phyloP scores from a whole-genome alignment of 1,140 invertebrate genomes.

The Listronotus oregonensis region DNA sequence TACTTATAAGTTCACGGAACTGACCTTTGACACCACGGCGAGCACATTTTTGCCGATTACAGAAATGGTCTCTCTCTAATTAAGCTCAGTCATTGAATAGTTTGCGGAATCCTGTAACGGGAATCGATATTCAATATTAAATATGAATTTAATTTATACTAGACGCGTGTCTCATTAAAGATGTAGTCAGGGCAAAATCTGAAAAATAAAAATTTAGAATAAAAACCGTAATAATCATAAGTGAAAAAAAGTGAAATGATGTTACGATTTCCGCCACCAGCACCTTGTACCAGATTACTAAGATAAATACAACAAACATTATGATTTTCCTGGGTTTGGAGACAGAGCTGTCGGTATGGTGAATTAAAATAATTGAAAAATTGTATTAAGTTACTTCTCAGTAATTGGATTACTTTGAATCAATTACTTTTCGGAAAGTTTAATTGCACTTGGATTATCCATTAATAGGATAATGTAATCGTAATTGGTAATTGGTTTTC shows the following conservation, averaged over 20 bases:
- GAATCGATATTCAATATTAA: conserved; percentile 39
- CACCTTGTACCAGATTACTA: no score
- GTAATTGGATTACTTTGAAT: no score
- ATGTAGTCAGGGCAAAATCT: conserved; percentile 12
- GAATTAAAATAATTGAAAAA: no score
- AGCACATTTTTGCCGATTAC: conserved; percentile 29
- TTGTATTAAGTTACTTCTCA: no score
- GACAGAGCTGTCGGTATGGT: no score
- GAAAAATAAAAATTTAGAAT: background rate
- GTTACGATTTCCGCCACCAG: no score
- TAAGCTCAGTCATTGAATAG: conserved; percentile 31
- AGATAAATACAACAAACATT: no score
- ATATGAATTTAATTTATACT: conserved; percentile 41
- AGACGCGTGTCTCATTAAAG: conserved; percentile 32
- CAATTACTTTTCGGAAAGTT: no score
- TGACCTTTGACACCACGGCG: conserved; percentile 33
- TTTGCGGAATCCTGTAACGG: conserved; percentile 36
- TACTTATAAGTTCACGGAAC: conserved; percentile 37
- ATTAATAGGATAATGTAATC: no score
- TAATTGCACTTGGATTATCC: no score
- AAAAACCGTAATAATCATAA: background rate
- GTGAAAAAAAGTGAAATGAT: background rate
- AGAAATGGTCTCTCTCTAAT: conserved; percentile 33
- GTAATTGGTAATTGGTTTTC: no score
- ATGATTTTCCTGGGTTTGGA: no score